A percentile compares a stretch with the other conserved stretches of the same genome.
These are phyloP conservation scores for Oncorhynchus tshawytscha DNA, from an alignment of 2,113 vertebrate species.

Conservation along the genomic window DNA sequence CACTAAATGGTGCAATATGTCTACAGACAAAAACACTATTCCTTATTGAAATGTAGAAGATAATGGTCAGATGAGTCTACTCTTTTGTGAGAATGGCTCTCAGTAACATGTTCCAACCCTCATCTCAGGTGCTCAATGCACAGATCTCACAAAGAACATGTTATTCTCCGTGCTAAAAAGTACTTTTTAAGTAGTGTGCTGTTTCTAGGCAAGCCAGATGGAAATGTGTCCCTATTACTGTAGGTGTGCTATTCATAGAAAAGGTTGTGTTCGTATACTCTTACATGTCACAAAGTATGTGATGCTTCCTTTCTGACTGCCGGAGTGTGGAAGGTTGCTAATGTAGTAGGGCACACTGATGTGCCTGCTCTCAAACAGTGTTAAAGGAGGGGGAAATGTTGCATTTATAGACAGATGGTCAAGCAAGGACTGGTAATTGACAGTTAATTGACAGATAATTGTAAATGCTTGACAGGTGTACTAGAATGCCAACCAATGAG, in stretches of 20 bases:
- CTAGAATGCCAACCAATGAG: constrained; percentile 39
- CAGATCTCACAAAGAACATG: too few species aligned
- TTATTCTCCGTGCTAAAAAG: neutral
- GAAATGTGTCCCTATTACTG: neutral
- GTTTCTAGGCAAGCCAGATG: too few species aligned
- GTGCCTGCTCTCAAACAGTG: too few species aligned
- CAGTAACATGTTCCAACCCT: too few species aligned
- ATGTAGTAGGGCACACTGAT: too few species aligned
- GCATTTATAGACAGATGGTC: constrained; percentile 54
- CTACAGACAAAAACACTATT: too few species aligned
- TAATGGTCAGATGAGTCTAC: too few species aligned
- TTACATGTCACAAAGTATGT: neutral
- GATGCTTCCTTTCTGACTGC: constrained; percentile 14
- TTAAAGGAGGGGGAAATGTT: constrained; percentile 23
- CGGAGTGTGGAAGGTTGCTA: constrained; percentile 10
- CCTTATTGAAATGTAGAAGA: too few species aligned
- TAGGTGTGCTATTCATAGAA: neutral
- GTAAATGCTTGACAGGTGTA: constrained; percentile 47
- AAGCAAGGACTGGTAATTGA: constrained; percentile 40
- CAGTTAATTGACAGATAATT: constrained; percentile 55
- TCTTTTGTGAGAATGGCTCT: too few species aligned
- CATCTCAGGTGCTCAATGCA: too few species aligned
- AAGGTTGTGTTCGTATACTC: constrained; percentile 7
- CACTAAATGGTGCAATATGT: too few species aligned
- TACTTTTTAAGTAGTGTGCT: neutral